phyloP scores from a whole-genome alignment of 2,797 vertebrate genomes.

The Xiphophorus birchmanni region DNA sequence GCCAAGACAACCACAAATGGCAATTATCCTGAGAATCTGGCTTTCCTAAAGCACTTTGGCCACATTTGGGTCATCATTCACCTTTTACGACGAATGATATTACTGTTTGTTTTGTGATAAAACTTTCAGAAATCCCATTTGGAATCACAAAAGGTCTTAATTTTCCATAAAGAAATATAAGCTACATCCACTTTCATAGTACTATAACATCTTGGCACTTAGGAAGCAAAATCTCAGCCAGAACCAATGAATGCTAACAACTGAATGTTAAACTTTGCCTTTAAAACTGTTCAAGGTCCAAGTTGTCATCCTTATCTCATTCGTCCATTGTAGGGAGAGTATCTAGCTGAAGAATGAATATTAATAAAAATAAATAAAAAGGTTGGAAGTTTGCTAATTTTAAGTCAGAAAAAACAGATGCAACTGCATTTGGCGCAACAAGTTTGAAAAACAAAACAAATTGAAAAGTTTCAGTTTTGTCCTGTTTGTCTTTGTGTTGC shows the following conservation, averaged over 20 bases:
- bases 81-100: not conserved
- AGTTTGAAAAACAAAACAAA: not conserved
- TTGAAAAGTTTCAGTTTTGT: not conserved
- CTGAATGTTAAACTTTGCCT: not conserved
- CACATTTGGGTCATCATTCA: slow-evolving; percentile 21
- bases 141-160: not conserved
- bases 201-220: not conserved
- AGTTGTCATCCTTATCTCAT: not conserved
- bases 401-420: not conserved
- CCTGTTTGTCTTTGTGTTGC: not conserved
- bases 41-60: slow-evolving; percentile 13
- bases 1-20: not conserved
- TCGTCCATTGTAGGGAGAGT: not conserved
- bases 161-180: slow-evolving; percentile 7
- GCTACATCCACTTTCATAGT: not conserved
- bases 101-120: slow-evolving; percentile 11
- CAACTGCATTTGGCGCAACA: not conserved
- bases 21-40: not conserved
- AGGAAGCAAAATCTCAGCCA: not conserved
- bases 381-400: not conserved
- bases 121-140: slow-evolving; percentile 13
- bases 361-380: not conserved
- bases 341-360: too few relatives aligned
- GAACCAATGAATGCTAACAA: not conserved
- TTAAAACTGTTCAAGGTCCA: not conserved